Percentiles rank a stretch among this genome's conserved stretches.
Evolutionary conservation across 2,888 invertebrate species (phyloP).

Genomic region (Pandemis cinnamomeana): DNA sequence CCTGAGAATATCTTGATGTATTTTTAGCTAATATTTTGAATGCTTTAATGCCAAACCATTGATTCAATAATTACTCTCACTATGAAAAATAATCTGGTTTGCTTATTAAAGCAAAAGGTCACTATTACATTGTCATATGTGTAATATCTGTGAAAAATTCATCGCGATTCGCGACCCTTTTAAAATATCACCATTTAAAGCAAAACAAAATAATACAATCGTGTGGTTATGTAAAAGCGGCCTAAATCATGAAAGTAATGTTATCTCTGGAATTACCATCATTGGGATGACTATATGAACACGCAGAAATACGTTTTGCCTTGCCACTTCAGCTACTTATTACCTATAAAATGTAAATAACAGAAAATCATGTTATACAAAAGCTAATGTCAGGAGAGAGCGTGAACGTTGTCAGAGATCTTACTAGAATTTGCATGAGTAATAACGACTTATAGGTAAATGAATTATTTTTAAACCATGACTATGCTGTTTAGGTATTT

Average conservation of each 20-base stretch:
- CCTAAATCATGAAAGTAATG: background rate
- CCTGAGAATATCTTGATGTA: background rate
- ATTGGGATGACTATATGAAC: background rate
- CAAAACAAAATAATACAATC: background rate
- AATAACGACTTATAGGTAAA: background rate
- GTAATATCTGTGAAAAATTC: background rate
- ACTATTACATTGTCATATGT: background rate
- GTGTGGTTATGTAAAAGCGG: background rate
- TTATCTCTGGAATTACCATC: background rate
- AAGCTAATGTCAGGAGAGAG: background rate
- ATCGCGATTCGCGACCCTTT: background rate
- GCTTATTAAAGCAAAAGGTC: conserved; percentile 5
- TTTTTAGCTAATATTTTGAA: background rate
- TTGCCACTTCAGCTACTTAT: background rate
- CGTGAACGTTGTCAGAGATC: background rate
- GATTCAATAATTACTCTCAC: background rate
- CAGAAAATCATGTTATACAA: background rate
- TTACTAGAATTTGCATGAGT: background rate
- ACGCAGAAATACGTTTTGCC: background rate
- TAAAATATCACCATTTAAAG: background rate
- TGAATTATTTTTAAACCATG: conserved; percentile 33
- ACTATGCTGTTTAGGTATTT: conserved; percentile 5
- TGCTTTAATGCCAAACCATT: conserved; percentile 1
- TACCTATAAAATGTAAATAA: background rate
- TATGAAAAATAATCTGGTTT: background rate